Conservation (phyloP, 2,113 vertebrate genomes). For the Osmerus mordax region DNA sequence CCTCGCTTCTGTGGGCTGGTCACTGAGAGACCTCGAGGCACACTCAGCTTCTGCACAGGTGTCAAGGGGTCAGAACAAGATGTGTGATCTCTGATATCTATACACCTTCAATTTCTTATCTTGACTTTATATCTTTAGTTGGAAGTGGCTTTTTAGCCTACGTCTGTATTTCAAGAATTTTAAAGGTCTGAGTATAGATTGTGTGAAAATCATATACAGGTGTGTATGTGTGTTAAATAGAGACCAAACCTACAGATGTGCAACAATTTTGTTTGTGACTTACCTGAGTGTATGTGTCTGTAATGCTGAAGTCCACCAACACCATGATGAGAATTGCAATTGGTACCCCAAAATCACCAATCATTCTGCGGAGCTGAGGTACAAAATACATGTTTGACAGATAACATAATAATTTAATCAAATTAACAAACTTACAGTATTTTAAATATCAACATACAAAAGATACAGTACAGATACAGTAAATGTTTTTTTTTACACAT, state of each 20-base stretch:
- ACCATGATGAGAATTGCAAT: slow-evolving; percentile 97
- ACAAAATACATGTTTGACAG: slow-evolving; percentile 8
- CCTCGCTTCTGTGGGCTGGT: slow-evolving; percentile 83
- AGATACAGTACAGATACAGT: too few species aligned
- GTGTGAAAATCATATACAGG: too few species aligned
- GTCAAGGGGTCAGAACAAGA: not conserved
- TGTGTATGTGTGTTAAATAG: too few species aligned
- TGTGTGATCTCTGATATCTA: not conserved
- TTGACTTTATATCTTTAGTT: too few species aligned
- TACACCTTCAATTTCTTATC: not conserved
- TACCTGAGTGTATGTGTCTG: slow-evolving; percentile 92
- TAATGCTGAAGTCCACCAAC: slow-evolving; percentile 84
- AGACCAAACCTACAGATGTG: not conserved
- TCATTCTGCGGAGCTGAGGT: slow-evolving; percentile 85
- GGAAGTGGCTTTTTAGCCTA: too few species aligned
- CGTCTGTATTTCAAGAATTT: too few species aligned
- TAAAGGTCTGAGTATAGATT: too few species aligned
- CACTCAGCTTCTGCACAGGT: slow-evolving; percentile 83
- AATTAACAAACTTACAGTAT: too few species aligned
- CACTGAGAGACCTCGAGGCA: slow-evolving; percentile 88
- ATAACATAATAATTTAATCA: too few species aligned
- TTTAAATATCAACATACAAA: too few species aligned
- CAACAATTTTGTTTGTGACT: not conserved
- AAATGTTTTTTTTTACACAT: too few species aligned
- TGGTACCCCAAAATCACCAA: slow-evolving; percentile 95